Conservation (phyloP, 2,888 invertebrate genomes). For the Drosophila mulleri region DNA sequence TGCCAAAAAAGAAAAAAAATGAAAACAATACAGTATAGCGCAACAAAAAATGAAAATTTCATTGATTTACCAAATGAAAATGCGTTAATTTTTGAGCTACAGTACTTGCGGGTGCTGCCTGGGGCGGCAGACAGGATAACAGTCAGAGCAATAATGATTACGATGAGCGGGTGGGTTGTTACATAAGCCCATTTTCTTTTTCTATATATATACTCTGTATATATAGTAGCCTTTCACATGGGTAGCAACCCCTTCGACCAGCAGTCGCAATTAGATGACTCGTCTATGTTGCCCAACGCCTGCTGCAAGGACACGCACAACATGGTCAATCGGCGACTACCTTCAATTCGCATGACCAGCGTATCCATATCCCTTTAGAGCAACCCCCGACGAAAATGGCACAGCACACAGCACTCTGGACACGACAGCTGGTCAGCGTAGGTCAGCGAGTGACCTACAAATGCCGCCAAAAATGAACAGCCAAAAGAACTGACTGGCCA, state of each 20-base stretch:
- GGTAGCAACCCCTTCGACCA: conserved; percentile 64
- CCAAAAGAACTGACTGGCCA: conserved; percentile 13
- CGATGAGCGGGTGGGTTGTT: conserved; percentile 55
- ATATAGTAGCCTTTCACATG: conserved; percentile 2
- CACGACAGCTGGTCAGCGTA: conserved; percentile 68
- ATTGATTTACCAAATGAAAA: conserved; percentile 61
- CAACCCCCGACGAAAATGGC: conserved; percentile 65
- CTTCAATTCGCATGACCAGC: conserved; percentile 66
- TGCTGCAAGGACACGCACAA: conserved; percentile 47
- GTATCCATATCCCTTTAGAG: conserved; percentile 58
- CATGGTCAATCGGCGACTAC: conserved; percentile 44
- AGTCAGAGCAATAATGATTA: conserved; percentile 16
- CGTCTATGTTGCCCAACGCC: conserved; percentile 48
- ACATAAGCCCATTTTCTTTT: conserved; percentile 33
- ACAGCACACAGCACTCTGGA: conserved; percentile 22
- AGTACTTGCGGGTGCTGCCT: conserved; percentile 51
- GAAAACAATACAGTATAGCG: conserved; percentile 12
- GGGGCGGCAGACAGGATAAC: conserved; percentile 11
- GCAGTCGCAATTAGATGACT: conserved; percentile 63
- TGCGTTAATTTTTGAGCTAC: conserved; percentile 58
- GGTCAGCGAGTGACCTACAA: conserved; percentile 60
- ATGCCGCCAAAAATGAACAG: conserved; percentile 72
- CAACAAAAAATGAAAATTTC: conserved; percentile 47
- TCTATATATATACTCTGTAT: conserved; percentile 4
- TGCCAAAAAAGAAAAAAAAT: conserved; percentile 2